phyloP scores from a whole-genome alignment of 2,888 invertebrate species.

The Macrophya annulata region DNA sequence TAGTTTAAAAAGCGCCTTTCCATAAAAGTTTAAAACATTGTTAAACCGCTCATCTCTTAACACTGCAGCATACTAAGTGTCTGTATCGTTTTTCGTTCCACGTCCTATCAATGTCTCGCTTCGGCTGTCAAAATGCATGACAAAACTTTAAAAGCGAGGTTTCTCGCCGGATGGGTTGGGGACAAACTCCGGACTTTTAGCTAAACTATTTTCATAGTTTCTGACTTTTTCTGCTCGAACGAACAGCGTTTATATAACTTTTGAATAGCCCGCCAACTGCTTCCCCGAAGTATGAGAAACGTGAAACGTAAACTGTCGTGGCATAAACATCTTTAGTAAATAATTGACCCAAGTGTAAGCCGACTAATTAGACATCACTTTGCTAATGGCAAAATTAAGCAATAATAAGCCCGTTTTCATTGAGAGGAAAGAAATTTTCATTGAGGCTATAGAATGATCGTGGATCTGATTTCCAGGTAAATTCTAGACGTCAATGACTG shows the following conservation, averaged over 20 bases:
- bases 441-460: not conserved
- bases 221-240: slow-evolving; percentile 12
- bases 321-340: not conserved
- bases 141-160: slow-evolving; percentile 25
- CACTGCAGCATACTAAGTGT: not conserved
- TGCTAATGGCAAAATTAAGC: not conserved
- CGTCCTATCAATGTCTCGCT: slow-evolving; percentile 31
- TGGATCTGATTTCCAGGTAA: not conserved
- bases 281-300: not conserved
- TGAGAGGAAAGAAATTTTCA: not conserved
- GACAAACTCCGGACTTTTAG: slow-evolving; percentile 21
- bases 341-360: not conserved
- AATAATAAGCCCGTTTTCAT: slow-evolving; percentile 3
- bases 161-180: not conserved
- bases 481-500: not conserved
- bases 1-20: not conserved
- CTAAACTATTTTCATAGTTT: slow-evolving; percentile 48
- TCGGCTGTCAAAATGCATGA: slow-evolving; percentile 35
- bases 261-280: slow-evolving; percentile 30
- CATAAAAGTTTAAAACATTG: slow-evolving; percentile 15
- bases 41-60: slow-evolving; percentile 19
- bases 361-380: not conserved
- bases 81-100: slow-evolving; percentile 1
- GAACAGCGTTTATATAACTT: slow-evolving; percentile 6
- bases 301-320: not conserved